Percentiles rank a stretch among this genome's conserved stretches.
These are phyloP conservation scores for Spermophilus dauricus DNA, from an alignment of 2,113 vertebrate genomes.

Conservation along the genomic window DNA sequence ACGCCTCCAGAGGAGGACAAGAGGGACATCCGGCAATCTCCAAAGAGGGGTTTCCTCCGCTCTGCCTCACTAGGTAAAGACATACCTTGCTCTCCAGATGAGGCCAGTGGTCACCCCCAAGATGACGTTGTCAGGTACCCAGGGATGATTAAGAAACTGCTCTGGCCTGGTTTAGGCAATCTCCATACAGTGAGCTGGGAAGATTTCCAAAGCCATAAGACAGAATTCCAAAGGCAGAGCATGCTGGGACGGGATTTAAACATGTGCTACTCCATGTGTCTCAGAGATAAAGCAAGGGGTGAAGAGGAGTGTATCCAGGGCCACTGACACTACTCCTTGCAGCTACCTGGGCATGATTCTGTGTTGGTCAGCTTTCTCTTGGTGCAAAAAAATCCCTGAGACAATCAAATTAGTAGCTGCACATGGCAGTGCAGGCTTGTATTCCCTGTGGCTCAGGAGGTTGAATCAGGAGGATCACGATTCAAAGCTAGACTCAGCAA, in stretches of 20 bases:
- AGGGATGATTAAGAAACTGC: not conserved
- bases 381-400: not conserved
- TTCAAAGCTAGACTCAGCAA: no score
- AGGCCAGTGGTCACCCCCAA: not conserved
- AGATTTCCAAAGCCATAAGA: not conserved
- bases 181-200: not conserved
- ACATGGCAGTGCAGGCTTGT: no score
- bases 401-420: not conserved
- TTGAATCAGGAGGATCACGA: no score
- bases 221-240: not conserved
- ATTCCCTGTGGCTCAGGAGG: no score
- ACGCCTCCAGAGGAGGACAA: slow-evolving; percentile 92
- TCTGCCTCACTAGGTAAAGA: slow-evolving; percentile 94
- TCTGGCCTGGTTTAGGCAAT: not conserved
- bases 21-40: slow-evolving; percentile 91
- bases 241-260: not conserved
- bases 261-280: rapidly evolving
- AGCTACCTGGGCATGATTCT: not conserved
- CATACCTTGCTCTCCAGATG: not conserved
- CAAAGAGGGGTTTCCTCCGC: slow-evolving; percentile 95
- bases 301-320: not conserved
- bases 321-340: rapidly evolving
- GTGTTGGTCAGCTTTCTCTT: not conserved
- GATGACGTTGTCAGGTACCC: not conserved
- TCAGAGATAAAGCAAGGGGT: not conserved